Evolutionary conservation across 2,797 vertebrate species (phyloP), one percentile per base, ranked within the genome.

Genomic region (Poecilia wingei): DNA sequence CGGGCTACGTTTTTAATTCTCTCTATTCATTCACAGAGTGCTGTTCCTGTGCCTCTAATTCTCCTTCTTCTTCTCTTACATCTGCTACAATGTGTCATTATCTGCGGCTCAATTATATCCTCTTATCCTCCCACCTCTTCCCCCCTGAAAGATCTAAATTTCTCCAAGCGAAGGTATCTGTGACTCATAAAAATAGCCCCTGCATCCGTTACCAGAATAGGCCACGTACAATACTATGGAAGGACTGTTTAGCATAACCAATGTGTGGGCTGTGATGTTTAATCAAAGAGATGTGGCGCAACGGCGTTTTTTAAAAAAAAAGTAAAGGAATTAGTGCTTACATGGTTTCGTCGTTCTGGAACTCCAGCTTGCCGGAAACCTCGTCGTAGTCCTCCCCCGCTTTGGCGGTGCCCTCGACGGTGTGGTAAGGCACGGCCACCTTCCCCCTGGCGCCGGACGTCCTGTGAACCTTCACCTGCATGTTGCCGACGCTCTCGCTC

Each of bases 331-430:
- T 8, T 53, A 25, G 59, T 77, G 95, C 96, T 97, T 91, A 97
- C 97, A 96, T 96, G 85, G 96, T 97, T 90, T 97, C 97, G 16
- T 97, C 96, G 18, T 97, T 97, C 87, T 96, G 96, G 81, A 97
- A 97, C 90, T 97, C 96, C 91, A 97, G 93, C 83, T 97, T 97
- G 41, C 97, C 97, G 0, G 95, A 95, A 49, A 95, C 95, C 47
- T 97, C 96, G 12, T 97, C 96, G 57, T 96, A 97, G 93, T 97
- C 97, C 89, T 97, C 96, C 41, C 96, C 96, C 0, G 95, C 95
- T 74, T 95, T 96, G 78, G 97, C 96, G 0, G 96, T 96, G 79
- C 96, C 96, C 86, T 97, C 96, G 0, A 89, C 89, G 2, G 96
- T 96, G 93, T 95, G 96, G 90, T 94, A 97, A 0, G 97, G 97